These are phyloP conservation scores for Eudorcas thomsonii DNA, from an alignment of 2,113 vertebrate species.

Conservation along the genomic window DNA sequence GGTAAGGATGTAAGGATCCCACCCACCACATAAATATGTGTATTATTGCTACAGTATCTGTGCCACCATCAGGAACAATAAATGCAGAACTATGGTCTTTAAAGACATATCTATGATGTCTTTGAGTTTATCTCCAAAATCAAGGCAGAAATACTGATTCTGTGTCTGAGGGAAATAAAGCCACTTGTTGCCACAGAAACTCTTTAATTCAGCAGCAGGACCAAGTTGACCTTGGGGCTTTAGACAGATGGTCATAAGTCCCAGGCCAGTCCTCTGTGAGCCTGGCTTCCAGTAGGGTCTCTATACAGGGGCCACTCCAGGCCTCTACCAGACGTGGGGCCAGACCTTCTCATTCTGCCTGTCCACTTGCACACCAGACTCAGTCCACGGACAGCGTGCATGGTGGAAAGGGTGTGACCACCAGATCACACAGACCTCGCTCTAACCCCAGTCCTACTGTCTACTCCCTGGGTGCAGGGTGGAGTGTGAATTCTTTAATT, in stretches of 20 bases:
- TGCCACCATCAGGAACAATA: background rate
- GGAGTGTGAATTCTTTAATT: background rate
- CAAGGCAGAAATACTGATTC: background rate
- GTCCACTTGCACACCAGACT: no score
- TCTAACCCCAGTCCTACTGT: background rate
- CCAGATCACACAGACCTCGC: background rate
- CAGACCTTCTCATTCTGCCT: background rate
- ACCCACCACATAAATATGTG: background rate
- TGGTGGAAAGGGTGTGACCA: background rate
- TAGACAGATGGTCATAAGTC: background rate
- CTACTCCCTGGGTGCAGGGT: background rate
- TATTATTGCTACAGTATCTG: background rate
- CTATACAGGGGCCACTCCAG: background rate
- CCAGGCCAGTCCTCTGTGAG: background rate
- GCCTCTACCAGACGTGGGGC: background rate
- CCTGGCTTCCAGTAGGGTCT: background rate
- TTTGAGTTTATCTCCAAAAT: background rate
- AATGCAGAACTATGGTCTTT: background rate
- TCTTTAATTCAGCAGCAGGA: background rate
- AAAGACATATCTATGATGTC: background rate
- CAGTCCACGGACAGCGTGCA: fast-evolving
- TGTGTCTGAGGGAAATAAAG: background rate
- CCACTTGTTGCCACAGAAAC: background rate
- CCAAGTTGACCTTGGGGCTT: background rate
- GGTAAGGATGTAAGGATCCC: background rate